Conservation (phyloP, 2,888 invertebrate species). For the Chaitophorus viminalis region DNA sequence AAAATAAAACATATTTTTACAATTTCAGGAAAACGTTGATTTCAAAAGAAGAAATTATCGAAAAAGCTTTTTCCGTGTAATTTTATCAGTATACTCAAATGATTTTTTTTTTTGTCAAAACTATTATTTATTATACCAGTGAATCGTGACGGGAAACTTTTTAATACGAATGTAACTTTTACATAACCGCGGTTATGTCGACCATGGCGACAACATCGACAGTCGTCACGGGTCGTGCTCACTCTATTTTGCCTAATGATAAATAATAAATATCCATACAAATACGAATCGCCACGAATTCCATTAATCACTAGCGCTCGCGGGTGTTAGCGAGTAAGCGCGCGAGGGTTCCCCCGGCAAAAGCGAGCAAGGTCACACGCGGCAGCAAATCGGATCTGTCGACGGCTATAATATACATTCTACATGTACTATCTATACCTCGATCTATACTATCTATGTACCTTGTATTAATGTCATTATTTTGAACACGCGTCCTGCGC, state of each 20-base stretch:
- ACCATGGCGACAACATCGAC: not conserved
- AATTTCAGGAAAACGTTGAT: not conserved
- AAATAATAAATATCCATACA: not conserved
- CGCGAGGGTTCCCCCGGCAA: not conserved
- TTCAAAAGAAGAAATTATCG: not conserved
- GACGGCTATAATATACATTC: not conserved
- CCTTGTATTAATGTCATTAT: not conserved
- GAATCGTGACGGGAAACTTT: not conserved
- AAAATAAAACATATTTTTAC: too few species aligned
- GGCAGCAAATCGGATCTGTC: not conserved
- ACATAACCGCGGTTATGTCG: not conserved
- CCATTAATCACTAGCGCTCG: constrained; percentile 2
- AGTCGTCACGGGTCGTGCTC: not conserved
- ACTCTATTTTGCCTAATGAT: too few species aligned
- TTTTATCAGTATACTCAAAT: too few species aligned
- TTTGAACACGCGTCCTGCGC: not conserved
- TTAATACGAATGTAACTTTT: not conserved
- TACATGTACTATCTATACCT: not conserved
- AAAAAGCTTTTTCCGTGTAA: too few species aligned
- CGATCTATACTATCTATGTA: not conserved
- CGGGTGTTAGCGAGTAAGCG: not conserved
- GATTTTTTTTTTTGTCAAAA: too few species aligned
- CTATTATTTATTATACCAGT: too few species aligned
- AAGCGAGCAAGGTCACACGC: constrained; percentile 1
- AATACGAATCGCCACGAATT: not conserved